Evolutionary conservation across 1,140 invertebrate species (phyloP).

Genomic region (Zaprionus capensis): DNA sequence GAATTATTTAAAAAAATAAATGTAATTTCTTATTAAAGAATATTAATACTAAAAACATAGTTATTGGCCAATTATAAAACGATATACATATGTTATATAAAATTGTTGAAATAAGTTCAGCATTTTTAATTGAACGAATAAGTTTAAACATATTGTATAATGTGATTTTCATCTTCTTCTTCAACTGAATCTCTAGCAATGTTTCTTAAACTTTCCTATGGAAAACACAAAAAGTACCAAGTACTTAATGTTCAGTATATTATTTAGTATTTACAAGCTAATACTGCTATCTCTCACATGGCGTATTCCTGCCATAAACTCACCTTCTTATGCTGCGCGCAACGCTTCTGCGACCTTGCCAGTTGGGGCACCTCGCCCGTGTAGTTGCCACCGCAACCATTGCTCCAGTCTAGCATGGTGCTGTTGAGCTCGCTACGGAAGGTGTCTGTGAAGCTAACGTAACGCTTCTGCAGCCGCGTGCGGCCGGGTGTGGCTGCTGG

Average conservation of each 20-base stretch:
- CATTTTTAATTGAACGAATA: too few relatives aligned
- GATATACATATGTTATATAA: too few relatives aligned
- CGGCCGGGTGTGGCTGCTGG: background rate
- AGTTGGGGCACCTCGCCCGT: background rate
- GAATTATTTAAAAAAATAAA: too few relatives aligned
- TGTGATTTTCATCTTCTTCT: too few relatives aligned
- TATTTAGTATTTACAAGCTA: background rate
- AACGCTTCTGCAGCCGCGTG: slow-evolving; percentile 52
- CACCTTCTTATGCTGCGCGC: slow-evolving; percentile 50
- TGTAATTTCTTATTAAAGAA: too few relatives aligned
- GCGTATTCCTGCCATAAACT: background rate
- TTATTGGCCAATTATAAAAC: too few relatives aligned
- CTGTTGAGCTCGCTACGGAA: slow-evolving; percentile 50
- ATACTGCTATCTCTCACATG: background rate
- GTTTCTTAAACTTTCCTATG: too few relatives aligned
- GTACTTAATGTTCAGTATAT: background rate
- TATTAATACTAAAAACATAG: too few relatives aligned
- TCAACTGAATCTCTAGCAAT: too few relatives aligned
- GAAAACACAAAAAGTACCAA: too few relatives aligned
- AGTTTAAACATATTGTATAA: too few relatives aligned
- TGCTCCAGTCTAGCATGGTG: slow-evolving; percentile 54
- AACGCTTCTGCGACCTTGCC: slow-evolving; percentile 22
- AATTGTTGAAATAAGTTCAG: too few relatives aligned
- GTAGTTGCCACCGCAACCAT: slow-evolving; percentile 59
- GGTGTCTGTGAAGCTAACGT: slow-evolving; percentile 21